A percentile compares a stretch with the other conserved stretches of the same genome.
phyloP scores from a whole-genome alignment of 2,113 vertebrate species.

The Daboia siamensis region DNA sequence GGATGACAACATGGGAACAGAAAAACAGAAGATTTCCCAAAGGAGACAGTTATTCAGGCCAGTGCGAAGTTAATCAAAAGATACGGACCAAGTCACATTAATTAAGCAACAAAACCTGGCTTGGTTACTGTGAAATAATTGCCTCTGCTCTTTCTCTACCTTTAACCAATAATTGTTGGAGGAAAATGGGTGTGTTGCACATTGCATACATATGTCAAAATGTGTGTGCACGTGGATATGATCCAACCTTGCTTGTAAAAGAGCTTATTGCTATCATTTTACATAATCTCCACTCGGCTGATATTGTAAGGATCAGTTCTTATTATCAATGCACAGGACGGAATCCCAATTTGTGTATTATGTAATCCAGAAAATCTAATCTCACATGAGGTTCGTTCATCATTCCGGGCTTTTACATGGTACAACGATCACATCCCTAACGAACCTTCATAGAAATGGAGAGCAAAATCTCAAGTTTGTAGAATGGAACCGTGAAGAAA shows the following conservation, averaged over 20 bases:
- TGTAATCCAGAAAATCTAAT: background rate
- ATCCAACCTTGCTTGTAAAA: background rate
- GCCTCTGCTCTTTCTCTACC: background rate
- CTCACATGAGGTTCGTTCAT: background rate
- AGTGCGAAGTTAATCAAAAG: background rate
- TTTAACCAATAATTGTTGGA: background rate
- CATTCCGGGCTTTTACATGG: background rate
- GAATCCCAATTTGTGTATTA: background rate
- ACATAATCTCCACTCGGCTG: background rate
- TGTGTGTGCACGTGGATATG: background rate
- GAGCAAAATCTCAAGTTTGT: background rate
- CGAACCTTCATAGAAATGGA: background rate
- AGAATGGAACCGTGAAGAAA: background rate
- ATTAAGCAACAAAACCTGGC: background rate
- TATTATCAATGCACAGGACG: background rate
- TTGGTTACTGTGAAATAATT: background rate
- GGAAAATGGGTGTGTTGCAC: too few relatives aligned
- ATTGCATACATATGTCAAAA: too few relatives aligned
- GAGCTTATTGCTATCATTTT: background rate
- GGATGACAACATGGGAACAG: too few relatives aligned
- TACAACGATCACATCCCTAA: background rate
- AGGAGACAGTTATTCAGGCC: background rate
- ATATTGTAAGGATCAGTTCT: background rate
- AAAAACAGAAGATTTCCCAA: background rate
- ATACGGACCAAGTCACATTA: background rate